Conservation (phyloP, 2,797 vertebrate genomes). For the Eidolon dupreanum region DNA sequence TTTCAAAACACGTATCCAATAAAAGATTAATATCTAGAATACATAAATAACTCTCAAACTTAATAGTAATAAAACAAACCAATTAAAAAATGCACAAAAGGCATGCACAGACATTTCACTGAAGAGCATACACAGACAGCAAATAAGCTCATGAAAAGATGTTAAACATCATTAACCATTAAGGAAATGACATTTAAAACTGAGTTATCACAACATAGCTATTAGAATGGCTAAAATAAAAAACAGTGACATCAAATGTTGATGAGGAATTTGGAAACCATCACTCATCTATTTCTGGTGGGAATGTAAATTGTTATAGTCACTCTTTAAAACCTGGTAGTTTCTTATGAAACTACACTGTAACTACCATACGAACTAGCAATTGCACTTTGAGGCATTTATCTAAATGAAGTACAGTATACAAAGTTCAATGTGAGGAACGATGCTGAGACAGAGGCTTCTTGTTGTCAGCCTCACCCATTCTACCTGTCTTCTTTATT, state of each 20-base stretch:
- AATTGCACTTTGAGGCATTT: not conserved
- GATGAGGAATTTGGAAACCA: not conserved
- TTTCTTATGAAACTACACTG: not conserved
- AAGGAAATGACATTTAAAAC: not conserved
- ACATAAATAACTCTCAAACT: not conserved
- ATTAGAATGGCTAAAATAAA: not conserved
- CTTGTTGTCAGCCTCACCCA: not conserved
- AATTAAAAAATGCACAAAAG: not conserved
- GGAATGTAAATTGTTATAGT: not conserved
- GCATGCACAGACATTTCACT: not conserved
- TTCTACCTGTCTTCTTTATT: not conserved
- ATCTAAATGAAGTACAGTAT: not conserved
- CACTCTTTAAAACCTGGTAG: not conserved
- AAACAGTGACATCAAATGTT: not conserved
- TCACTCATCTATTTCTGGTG: not conserved
- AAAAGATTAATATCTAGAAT: not conserved
- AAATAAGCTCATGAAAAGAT: not conserved
- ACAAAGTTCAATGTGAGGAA: not conserved
- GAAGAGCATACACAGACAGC: not conserved
- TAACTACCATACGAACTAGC: not conserved
- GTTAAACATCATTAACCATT: not conserved
- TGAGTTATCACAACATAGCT: not conserved
- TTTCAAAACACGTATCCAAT: not conserved
- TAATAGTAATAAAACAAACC: not conserved
- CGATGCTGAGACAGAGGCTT: not conserved